Evolutionary conservation across 2,888 invertebrate genomes (phyloP), one percentile per base, ranked within the genome.

Genomic region (Lymantria dispar): DNA sequence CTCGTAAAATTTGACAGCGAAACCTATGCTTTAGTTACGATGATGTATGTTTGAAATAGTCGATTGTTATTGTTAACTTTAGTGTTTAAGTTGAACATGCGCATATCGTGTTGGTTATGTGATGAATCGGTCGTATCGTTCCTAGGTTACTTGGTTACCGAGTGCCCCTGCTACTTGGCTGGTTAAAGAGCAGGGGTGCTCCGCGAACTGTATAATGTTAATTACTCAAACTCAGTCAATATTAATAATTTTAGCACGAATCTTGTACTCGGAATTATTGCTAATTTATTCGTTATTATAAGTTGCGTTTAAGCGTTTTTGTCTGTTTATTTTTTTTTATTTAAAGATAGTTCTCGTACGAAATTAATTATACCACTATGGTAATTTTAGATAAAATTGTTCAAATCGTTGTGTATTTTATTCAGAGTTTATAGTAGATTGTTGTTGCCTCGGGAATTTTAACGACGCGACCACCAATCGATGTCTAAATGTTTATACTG

Each of bases 61-160:
- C 65, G 63, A 63, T 73, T 58, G 68, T 77, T 70, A 70, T 76
- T 76, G 76, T 78, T 75, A 58, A 72, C 74, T 76, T 65, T 87
- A 87, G 85, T 79, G 74, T 60, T 79, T 87, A 87, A 85, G 83
- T 84, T 74, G 58, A 86, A 83, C 76, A 72, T 83, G 78, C 80
- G 85, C 87, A 90, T 88, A 90, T 89, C 89, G 72, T 80, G 72
- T 77, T 83, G 85, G 80, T 88, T 84, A 85, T 77, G 80, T 86
- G 78, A 83, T 78, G 74, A 74, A 72, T 58, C 72, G 72, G 70
- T 72, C 62, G 68, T 74, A 77, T 80, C 76, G 83, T 85, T 86
- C 83, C 82, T 90, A 90, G 83, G 60, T 80, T 75, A 74, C 67
- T 76, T 71, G 78, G 80, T 85, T 79, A 78, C 78, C 77, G 72